Conservation (phyloP, 2,113 vertebrate species). For the Phodopus roborovskii region DNA sequence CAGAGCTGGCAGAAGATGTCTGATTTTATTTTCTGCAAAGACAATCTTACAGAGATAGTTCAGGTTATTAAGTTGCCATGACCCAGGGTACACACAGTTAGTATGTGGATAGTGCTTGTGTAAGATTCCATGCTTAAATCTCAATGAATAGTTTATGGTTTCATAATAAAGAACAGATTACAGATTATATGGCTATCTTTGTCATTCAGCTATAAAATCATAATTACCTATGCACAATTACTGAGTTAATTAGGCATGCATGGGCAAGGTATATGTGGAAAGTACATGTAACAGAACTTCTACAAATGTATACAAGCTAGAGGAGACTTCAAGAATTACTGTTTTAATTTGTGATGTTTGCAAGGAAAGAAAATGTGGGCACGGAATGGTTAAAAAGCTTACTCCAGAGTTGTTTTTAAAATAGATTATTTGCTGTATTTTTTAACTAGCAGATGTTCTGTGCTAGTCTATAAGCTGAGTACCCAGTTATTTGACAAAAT, state of each 20-base stretch:
- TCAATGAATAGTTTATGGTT: conserved; percentile 18
- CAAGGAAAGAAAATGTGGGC: conserved; percentile 1
- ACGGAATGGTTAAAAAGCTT: conserved; percentile 55
- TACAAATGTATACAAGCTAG: neutral
- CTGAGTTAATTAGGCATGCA: neutral
- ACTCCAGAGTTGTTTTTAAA: conserved; percentile 61
- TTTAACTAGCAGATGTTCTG: conserved; percentile 72
- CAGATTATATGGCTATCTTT: conserved; percentile 16
- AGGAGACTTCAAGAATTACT: conserved; percentile 18
- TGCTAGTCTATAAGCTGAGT: conserved; percentile 61
- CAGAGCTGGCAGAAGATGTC: conserved; percentile 83
- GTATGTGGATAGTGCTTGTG: neutral
- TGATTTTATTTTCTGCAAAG: conserved; percentile 84
- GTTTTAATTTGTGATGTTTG: conserved; percentile 30
- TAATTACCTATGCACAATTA: neutral
- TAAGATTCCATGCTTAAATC: conserved; percentile 53
- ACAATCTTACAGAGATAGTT: conserved; percentile 77
- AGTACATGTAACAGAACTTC: neutral
- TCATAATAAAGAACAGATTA: conserved; percentile 7
- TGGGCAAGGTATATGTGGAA: neutral
- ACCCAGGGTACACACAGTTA: neutral
- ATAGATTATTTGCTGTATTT: conserved; percentile 75
- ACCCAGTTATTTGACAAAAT: conserved; percentile 80
- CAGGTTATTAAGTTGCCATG: conserved; percentile 73
- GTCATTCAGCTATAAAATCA: conserved; percentile 51